Base-by-base conservation (phyloP, 2,113 vertebrate species). In the Acanthisitta chloris region DNA sequence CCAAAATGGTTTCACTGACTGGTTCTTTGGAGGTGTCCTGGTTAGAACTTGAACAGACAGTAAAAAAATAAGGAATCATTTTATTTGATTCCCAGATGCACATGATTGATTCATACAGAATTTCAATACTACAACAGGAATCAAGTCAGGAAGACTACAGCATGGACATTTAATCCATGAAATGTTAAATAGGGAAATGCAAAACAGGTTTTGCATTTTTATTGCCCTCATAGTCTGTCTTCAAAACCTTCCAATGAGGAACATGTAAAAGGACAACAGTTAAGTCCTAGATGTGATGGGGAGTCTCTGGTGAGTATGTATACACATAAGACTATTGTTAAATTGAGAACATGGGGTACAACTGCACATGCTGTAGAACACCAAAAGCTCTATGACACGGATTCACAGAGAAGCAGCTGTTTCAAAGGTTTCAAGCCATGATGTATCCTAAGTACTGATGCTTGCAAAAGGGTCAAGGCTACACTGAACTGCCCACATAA, bases 221-320 rank as follows among this genome's bases (percentile, higher is more conserved):
- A 86, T 28, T 34, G 25, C 10, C 55, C 26, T 81, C 29, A 51
- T 2, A 43, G 51, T 13, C 49, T 40, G 13, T 19, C 14, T 73
- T 24, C 57, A 31, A 81, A 81, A 46, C 66, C 28, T 64, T 81
- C 48, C 36, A 7, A 36, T 12, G 7, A 65, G 26, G 15, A 43
- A 17, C 42, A 77, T 0, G 0, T 8, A 52, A 51, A 31, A 80
- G 9, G 19, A 61, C n/a, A 92, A 24, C 4, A 29, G 24, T 42
- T 26, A 78, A 72, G 14, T 28, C 42, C 64, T 9, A 57, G 36
- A 59, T 28, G 45, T 0, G 1, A 73, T 10, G 26, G 4, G 15
- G 6, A 88, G 16, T 20, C 51, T 52, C 66, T 65, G 33, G 7
- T 84, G 28, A 64, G 9, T 28, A 81, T 43, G 6, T 2, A 49